Evolutionary conservation across 2,797 vertebrate species (phyloP).

Genomic region (Sardinella longiceps): DNA sequence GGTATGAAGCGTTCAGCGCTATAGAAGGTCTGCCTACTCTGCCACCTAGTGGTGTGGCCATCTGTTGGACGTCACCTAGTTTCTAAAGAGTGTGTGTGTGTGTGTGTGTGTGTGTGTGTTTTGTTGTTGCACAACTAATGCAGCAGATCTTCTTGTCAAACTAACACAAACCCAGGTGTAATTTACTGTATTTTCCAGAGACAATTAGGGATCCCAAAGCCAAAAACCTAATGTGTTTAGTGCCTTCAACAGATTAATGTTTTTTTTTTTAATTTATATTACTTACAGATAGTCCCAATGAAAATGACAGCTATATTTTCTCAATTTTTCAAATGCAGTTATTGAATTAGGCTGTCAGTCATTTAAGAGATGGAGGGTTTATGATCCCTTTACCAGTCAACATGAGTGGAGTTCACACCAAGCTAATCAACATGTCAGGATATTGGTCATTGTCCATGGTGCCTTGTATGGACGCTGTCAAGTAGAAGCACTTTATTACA

Average conservation of each 20-base stretch:
- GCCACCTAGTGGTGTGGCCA: background rate
- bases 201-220: background rate
- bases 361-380: background rate
- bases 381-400: background rate
- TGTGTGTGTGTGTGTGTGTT: background rate
- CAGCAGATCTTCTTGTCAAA: background rate
- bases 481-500: conserved; percentile 52
- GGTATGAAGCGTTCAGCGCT: background rate
- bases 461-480: conserved; percentile 47
- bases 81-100: background rate
- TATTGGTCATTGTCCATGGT: conserved; percentile 33
- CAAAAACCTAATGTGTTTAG: background rate
- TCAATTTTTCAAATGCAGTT: background rate
- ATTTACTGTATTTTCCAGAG: background rate
- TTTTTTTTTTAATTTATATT: background rate
- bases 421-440: background rate
- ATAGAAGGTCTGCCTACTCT: background rate
- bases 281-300: background rate
- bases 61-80: background rate
- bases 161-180: background rate
- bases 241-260: background rate
- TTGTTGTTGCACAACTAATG: background rate
- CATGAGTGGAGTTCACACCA: background rate
- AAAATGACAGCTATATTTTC: background rate
- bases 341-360: background rate